These are phyloP conservation scores for Xanthorhoe spadicearia DNA, from an alignment of 2,888 invertebrate species.

Conservation along the genomic window DNA sequence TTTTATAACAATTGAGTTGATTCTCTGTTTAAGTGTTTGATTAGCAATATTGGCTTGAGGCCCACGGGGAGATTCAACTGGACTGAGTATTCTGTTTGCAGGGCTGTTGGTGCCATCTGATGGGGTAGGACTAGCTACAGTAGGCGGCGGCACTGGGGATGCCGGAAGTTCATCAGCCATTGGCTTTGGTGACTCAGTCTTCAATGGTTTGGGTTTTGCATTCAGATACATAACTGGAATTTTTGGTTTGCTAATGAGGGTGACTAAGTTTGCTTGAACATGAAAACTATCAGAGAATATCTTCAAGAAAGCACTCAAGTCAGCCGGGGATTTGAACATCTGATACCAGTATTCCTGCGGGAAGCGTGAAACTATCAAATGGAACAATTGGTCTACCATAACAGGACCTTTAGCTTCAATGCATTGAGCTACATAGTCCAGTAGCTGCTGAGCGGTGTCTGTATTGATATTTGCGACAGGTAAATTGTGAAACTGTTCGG, in stretches of 20 bases:
- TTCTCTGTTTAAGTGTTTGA: constrained; percentile 93
- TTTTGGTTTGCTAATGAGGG: constrained; percentile 91
- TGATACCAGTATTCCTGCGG: constrained; percentile 92
- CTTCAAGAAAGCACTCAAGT: constrained; percentile 95
- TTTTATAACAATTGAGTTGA: constrained; percentile 94
- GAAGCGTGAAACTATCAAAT: constrained; percentile 90
- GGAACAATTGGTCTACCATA: constrained; percentile 94
- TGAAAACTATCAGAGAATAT: constrained; percentile 97
- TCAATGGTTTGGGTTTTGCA: constrained; percentile 74
- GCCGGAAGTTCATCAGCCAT: constrained; percentile 70
- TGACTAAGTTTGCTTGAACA: constrained; percentile 96
- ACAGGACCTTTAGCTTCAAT: constrained; percentile 93
- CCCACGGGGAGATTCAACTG: constrained; percentile 79
- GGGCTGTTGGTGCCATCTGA: constrained; percentile 77
- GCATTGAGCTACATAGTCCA: constrained; percentile 93
- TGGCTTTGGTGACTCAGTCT: constrained; percentile 82
- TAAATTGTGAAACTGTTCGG: constrained; percentile 87
- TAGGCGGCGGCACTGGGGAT: constrained; percentile 66
- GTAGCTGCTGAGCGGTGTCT: constrained; percentile 91
- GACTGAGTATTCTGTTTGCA: constrained; percentile 81
- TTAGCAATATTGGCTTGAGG: constrained; percentile 85
- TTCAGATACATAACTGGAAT: constrained; percentile 85
- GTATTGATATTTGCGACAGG: constrained; percentile 93
- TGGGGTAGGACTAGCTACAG: constrained; percentile 74
- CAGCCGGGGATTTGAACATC: constrained; percentile 95